Base-by-base conservation (phyloP, 2,113 vertebrate genomes). In the Fregetta grallaria region DNA sequence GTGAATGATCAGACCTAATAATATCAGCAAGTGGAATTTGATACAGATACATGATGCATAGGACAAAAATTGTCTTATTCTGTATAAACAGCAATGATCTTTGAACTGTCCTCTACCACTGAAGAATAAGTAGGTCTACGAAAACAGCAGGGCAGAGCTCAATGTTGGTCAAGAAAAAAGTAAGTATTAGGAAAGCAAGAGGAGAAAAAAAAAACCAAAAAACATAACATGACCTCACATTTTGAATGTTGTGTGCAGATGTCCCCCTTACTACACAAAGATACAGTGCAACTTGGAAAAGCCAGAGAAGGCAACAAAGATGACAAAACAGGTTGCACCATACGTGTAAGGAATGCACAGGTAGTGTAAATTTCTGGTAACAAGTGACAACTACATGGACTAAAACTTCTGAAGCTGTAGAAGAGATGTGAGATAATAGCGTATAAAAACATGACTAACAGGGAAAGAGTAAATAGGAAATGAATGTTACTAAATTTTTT, bases 261-360 rank as follows among this genome's bases (percentile, higher is more conserved):
- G 25, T 7, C 11, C 4, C 47, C 13, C 29, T 68, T 49, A 59
- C 7, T 6, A 56, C 11, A 81, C 61, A 61, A 81, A 55, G 15
- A 27, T 23, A 40, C 11, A 32, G 4, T 21, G 11, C 9, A 56
- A 15, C n/a, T 50, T 40, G 22, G 11, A 89, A 81, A 68, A 76
- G 11, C 3, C 45, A 62, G 38, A 45, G 20, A 55, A 56, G 13
- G 10, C 29, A 72, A 55, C 16, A 72, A 44, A 70, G 50, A 32
- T 32, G 20, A 66, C 6, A 15, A 38, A 92, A 61, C 7, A n/a
- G 7, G 2, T 32, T 62, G 23, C 4, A 45, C 15, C 17, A 18
- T 19, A 26, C 0, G 0, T 17, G 17, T 56, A 50, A 79, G 49
- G 20, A 83, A 65, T 20, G 15, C 27, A 38, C 4, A 27, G 12